Evolutionary conservation across 2,797 vertebrate species (phyloP).

Genomic region (Chaenodraco wilsoni): DNA sequence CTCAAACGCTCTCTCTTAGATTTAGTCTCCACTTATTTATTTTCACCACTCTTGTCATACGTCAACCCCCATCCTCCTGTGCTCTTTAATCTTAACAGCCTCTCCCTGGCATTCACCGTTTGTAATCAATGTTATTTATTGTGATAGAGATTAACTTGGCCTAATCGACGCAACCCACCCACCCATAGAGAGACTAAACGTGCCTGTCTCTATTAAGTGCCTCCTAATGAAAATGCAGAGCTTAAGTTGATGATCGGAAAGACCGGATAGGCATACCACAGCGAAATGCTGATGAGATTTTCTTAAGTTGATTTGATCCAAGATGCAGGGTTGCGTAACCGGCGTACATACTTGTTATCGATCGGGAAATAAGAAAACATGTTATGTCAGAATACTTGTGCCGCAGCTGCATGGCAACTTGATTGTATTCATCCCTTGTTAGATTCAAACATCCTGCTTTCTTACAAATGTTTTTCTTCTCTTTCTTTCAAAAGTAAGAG

Average conservation of each 20-base stretch:
- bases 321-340: slow-evolving; percentile 53
- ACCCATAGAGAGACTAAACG: slow-evolving; percentile 64
- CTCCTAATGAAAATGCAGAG: slow-evolving; percentile 72
- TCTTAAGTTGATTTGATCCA: slow-evolving; percentile 64
- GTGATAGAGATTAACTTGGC: slow-evolving; percentile 72
- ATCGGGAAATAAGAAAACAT: slow-evolving; percentile 49
- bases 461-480: slow-evolving; percentile 4
- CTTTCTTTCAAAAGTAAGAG: slow-evolving; percentile 42
- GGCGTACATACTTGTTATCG: slow-evolving; percentile 49
- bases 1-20: slow-evolving; percentile 28
- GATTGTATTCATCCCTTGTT: slow-evolving; percentile 50
- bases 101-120: slow-evolving; percentile 48
- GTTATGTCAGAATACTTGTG: slow-evolving; percentile 25
- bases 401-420: slow-evolving; percentile 20
- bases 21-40: slow-evolving; percentile 44
- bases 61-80: slow-evolving; percentile 36
- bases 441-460: slow-evolving; percentile 37
- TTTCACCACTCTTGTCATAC: slow-evolving; percentile 33
- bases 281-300: slow-evolving; percentile 56
- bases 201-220: slow-evolving; percentile 71
- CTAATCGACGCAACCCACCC: slow-evolving; percentile 69
- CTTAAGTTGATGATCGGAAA: slow-evolving; percentile 57
- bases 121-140: slow-evolving; percentile 81
- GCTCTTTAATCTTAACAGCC: slow-evolving; percentile 57
- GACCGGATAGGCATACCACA: slow-evolving; percentile 38